phyloP scores from a whole-genome alignment of 1,140 invertebrate genomes.

The Lanistes nyassanus region DNA sequence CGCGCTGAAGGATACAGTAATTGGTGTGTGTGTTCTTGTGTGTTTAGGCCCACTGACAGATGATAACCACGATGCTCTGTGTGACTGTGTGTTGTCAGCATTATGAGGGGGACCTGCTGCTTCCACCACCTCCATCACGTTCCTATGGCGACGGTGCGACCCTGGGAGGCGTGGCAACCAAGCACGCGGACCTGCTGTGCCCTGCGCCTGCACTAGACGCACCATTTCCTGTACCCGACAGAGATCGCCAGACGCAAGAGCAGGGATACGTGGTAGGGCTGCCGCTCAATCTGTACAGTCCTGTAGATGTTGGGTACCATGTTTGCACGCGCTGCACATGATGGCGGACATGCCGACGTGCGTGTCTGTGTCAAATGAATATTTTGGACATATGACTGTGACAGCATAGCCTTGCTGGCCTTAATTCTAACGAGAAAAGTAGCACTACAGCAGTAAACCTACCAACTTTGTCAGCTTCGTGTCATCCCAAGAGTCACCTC shows the following conservation, averaged over 20 bases:
- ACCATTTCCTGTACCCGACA: not conserved
- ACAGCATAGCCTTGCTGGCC: not conserved
- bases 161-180: conserved; percentile 19
- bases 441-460: not conserved
- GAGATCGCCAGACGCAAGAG: not conserved
- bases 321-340: not conserved
- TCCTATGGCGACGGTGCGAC: conserved; percentile 33
- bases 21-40: not conserved
- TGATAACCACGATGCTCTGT: not conserved
- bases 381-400: not conserved
- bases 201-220: not conserved
- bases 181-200: not conserved
- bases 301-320: not conserved
- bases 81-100: conserved; percentile 11
- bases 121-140: conserved; percentile 35
- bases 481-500: no score
- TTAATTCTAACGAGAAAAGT: not conserved
- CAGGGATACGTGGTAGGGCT: conserved; percentile 41
- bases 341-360: not conserved
- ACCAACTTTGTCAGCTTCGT: not conserved
- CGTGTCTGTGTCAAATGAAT: not conserved
- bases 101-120: conserved; percentile 33
- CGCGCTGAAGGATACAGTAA: not conserved
- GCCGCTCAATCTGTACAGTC: not conserved
- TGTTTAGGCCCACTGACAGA: not conserved